phyloP scores from a whole-genome alignment of 2,888 invertebrate genomes.

The Pyrocoelia pectoralis region DNA sequence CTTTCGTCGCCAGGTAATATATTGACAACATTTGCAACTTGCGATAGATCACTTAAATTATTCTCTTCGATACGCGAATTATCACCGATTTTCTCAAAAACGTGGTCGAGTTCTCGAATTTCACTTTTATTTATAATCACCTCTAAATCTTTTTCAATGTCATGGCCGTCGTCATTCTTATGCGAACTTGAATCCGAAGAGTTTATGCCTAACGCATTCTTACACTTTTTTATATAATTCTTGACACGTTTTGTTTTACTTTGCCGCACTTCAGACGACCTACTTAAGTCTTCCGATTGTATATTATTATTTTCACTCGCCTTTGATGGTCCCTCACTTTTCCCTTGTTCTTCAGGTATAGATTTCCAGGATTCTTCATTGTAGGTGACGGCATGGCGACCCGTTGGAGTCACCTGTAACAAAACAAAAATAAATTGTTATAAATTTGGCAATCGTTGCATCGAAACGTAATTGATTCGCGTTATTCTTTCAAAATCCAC shows the following conservation, averaged over 20 bases:
- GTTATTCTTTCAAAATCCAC: too few relatives aligned
- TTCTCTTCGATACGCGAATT: constrained; percentile 24
- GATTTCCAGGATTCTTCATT: constrained; percentile 59
- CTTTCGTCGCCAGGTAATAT: constrained; percentile 40
- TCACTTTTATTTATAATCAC: constrained; percentile 49
- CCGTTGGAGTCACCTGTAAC: constrained; percentile 59
- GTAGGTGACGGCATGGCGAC: constrained; percentile 53
- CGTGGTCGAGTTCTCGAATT: constrained; percentile 45
- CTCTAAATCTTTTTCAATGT: constrained; percentile 47
- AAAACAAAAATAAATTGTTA: background rate
- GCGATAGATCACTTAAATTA: constrained; percentile 40
- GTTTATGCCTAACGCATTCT: constrained; percentile 58
- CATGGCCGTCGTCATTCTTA: constrained; percentile 42
- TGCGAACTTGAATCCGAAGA: constrained; percentile 39
- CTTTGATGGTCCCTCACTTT: constrained; percentile 16
- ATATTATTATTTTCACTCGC: constrained; percentile 35
- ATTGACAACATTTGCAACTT: constrained; percentile 52
- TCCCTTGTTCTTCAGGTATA: constrained; percentile 46
- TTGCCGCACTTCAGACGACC: constrained; percentile 60
- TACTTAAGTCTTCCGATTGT: constrained; percentile 50
- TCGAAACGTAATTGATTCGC: too few relatives aligned
- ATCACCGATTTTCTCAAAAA: constrained; percentile 27
- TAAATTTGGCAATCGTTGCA: background rate
- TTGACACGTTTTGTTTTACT: constrained; percentile 65
- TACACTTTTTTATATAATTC: constrained; percentile 63